Conservation (phyloP, 2,888 invertebrate species). For the Caenorhabditis plicata region DNA sequence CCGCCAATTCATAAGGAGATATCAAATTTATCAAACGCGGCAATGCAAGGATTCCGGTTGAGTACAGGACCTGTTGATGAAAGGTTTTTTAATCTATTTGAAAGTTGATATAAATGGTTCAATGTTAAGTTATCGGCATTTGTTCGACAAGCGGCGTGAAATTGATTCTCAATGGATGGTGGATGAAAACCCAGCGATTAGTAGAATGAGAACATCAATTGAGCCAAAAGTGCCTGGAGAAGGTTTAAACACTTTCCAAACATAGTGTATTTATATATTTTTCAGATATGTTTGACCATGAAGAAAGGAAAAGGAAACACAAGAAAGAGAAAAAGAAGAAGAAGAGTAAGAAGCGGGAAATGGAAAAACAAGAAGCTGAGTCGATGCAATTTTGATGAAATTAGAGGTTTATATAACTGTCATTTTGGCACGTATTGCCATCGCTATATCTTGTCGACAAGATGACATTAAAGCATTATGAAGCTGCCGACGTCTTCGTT, state of each 20-base stretch:
- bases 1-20: conserved; percentile 58
- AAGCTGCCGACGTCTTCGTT: conserved; percentile 69
- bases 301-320: conserved; percentile 26
- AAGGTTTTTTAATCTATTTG: conserved; percentile 14
- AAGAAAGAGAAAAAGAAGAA: conserved; percentile 47
- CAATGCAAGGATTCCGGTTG: conserved; percentile 47
- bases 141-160: conserved; percentile 41
- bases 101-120: neutral
- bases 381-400: conserved; percentile 22
- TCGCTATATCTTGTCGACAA: conserved; percentile 43
- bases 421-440: conserved; percentile 48
- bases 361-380: neutral
- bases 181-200: conserved; percentile 12
- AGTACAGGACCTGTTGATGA: conserved; percentile 49
- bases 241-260: too few species aligned
- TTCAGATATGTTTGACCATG: conserved; percentile 8
- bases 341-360: conserved; percentile 36
- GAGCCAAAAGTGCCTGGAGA: conserved; percentile 9
- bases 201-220: conserved; percentile 2
- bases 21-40: conserved; percentile 27
- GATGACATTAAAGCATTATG: conserved; percentile 46
- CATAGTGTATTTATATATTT: too few species aligned
- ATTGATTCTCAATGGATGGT: conserved; percentile 1
- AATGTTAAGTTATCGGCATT: conserved; percentile 31
- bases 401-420: conserved; percentile 28